Evolutionary conservation across 2,113 vertebrate genomes (phyloP).

Genomic region (Sterrhoptilus dennistouni): DNA sequence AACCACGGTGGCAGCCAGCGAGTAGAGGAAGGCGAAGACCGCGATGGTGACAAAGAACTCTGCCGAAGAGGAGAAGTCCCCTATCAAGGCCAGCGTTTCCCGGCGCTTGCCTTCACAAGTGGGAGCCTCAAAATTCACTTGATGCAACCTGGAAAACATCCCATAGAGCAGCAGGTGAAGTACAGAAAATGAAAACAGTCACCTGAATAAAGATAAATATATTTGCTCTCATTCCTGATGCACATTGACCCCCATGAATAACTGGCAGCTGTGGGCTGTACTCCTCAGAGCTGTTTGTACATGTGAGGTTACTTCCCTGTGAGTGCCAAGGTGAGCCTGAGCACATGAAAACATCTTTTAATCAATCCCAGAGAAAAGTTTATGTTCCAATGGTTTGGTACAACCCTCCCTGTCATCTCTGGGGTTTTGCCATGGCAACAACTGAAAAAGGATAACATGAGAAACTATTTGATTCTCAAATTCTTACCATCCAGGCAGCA

Average conservation of each 20-base stretch:
- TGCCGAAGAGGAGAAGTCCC: conserved; percentile 95
- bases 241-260: background rate
- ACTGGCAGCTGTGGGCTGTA: background rate
- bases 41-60: conserved; percentile 98
- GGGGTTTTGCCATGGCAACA: conserved; percentile 27
- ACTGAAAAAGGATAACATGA: background rate
- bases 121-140: conserved; percentile 92
- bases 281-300: background rate
- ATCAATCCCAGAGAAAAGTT: background rate
- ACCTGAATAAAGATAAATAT: background rate
- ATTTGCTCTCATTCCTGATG: background rate
- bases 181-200: background rate
- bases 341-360: background rate
- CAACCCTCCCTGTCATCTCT: background rate
- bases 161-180: conserved; percentile 9
- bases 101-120: conserved; percentile 85
- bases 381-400: background rate
- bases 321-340: background rate
- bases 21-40: conserved; percentile 96
- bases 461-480: background rate
- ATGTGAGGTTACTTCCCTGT: background rate
- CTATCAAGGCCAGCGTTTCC: conserved; percentile 87
- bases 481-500: background rate
- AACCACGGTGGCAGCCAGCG: conserved; percentile 88
- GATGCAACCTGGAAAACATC: conserved; percentile 83